A percentile compares a stretch with the other conserved stretches of the same genome.
Conservation (phyloP, 2,888 invertebrate genomes). For the Cephus spinipes region DNA sequence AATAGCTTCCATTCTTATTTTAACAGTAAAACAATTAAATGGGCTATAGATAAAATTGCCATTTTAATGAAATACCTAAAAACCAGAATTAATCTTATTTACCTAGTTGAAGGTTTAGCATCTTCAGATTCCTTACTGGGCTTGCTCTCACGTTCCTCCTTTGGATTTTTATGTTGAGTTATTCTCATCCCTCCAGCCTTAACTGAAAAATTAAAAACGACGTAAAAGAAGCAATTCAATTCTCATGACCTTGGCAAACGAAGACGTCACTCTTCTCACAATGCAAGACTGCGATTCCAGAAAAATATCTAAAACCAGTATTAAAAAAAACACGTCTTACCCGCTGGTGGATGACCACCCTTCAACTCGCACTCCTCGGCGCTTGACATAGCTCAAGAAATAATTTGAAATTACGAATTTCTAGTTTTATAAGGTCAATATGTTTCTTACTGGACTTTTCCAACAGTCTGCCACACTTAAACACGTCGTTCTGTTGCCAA, state of each 20-base stretch:
- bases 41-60: background rate
- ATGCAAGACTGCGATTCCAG: background rate
- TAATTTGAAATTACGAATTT: background rate
- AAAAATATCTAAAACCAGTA: background rate
- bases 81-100: constrained; percentile 18
- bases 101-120: constrained; percentile 74
- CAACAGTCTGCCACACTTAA: background rate
- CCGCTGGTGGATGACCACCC: constrained; percentile 92
- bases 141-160: constrained; percentile 74
- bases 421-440: constrained; percentile 14
- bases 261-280: background rate
- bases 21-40: background rate
- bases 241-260: constrained; percentile 18
- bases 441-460: constrained; percentile 5
- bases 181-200: constrained; percentile 95
- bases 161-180: constrained; percentile 84
- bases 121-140: constrained; percentile 56
- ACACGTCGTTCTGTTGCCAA: background rate
- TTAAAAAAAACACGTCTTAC: constrained; percentile 64
- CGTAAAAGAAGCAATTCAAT: constrained; percentile 19
- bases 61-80: too few relatives aligned
- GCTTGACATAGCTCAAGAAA: constrained; percentile 68
- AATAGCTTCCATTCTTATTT: background rate
- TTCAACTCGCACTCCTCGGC: constrained; percentile 80
- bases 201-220: constrained; percentile 69